Percentiles rank a stretch among this genome's conserved stretches.
Conservation (phyloP, 2,113 vertebrate species). For the Antechinus stuartii region DNA sequence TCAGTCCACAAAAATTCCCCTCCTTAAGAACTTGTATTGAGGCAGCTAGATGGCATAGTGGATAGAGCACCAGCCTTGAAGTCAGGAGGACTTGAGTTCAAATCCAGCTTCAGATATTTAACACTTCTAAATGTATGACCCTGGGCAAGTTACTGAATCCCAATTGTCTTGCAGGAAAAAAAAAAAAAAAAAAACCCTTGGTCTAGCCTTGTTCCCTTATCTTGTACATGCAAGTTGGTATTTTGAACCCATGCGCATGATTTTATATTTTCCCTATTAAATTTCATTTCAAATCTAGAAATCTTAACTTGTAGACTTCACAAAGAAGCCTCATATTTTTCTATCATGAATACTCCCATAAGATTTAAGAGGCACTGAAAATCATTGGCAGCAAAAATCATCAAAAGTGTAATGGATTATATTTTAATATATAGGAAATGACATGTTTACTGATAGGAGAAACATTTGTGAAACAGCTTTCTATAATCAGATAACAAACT, state of each 20-base stretch:
- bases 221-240: background rate
- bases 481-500: background rate
- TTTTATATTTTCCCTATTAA: background rate
- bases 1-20: background rate
- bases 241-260: background rate
- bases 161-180: too few species aligned
- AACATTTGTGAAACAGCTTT: background rate
- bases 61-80: too few species aligned
- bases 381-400: background rate
- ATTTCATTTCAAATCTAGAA: background rate
- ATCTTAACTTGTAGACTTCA: background rate
- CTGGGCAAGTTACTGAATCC: too few species aligned
- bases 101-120: too few species aligned
- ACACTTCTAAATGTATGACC: too few species aligned
- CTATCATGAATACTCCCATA: background rate
- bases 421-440: background rate
- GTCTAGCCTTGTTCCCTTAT: background rate
- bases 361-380: background rate
- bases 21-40: background rate
- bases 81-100: too few species aligned
- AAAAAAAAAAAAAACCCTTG: too few species aligned
- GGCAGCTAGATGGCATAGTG: too few species aligned
- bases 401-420: background rate
- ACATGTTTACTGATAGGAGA: background rate
- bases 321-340: background rate